Evolutionary conservation across 2,797 vertebrate genomes (phyloP).

Genomic region (Megalops cyprinoides): DNA sequence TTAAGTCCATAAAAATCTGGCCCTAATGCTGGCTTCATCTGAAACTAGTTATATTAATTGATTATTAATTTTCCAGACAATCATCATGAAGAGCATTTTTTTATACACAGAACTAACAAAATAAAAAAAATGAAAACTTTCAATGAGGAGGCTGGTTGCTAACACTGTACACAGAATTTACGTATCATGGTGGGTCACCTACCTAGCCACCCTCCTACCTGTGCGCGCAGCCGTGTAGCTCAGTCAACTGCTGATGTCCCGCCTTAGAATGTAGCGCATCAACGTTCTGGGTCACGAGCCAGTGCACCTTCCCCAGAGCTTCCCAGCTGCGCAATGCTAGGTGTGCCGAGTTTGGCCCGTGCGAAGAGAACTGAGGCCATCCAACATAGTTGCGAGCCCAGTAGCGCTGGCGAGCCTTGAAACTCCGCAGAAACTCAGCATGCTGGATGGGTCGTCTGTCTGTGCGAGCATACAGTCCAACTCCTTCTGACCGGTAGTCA

Average conservation of each 20-base stretch:
- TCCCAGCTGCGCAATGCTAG: constrained; percentile 82
- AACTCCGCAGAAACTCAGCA: constrained; percentile 81
- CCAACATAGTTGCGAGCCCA: constrained; percentile 97
- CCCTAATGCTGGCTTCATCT: no score
- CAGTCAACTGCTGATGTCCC: constrained; percentile 82
- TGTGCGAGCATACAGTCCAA: constrained; percentile 90
- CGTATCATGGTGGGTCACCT: no score
- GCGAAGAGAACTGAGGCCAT: constrained; percentile 91
- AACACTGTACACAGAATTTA: no score
- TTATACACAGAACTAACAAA: no score
- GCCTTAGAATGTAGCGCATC: constrained; percentile 92
- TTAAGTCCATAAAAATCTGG: no score
- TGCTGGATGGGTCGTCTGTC: constrained; percentile 88
- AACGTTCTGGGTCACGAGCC: constrained; percentile 97
- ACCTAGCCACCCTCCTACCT: constrained; percentile 69
- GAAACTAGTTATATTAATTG: no score
- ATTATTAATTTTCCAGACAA: no score
- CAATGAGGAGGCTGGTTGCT: no score
- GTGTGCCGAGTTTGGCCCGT: constrained; percentile 86
- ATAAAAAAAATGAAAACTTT: no score
- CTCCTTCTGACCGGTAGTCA: constrained; percentile 91
- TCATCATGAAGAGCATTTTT: no score
- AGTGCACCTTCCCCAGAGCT: constrained; percentile 82
- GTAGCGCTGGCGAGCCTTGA: constrained; percentile 85
- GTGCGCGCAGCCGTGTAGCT: constrained; percentile 91